Conservation (phyloP, 2,888 invertebrate genomes). For the Cephus runcator region DNA sequence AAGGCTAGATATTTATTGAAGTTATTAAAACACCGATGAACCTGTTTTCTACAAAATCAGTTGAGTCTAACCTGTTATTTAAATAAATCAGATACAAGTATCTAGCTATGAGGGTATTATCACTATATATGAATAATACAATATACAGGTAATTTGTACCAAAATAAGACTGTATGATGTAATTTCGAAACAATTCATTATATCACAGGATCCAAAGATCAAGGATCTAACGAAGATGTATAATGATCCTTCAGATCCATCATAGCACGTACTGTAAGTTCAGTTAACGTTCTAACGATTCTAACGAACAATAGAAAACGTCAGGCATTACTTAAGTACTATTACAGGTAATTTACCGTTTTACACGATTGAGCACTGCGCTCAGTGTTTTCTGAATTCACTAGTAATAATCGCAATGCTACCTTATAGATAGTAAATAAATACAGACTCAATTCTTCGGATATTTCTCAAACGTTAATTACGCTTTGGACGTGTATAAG, state of each 20-base stretch:
- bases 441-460: not conserved
- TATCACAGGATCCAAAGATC: not conserved
- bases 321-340: not conserved
- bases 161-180: not conserved
- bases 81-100: not conserved
- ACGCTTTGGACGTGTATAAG: not conserved
- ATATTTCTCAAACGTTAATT: not conserved
- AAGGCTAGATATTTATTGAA: not conserved
- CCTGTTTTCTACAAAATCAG: not conserved
- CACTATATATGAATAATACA: too few relatives aligned
- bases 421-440: not conserved
- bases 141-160: not conserved
- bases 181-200: not conserved
- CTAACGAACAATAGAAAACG: not conserved
- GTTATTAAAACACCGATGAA: not conserved
- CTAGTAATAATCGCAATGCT: not conserved
- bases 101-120: not conserved
- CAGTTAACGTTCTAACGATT: not conserved
- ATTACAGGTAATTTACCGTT: conserved; percentile 44
- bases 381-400: not conserved
- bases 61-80: not conserved
- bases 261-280: not conserved
- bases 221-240: not conserved
- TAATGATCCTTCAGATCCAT: not conserved
- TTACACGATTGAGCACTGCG: conserved; percentile 25